These are phyloP conservation scores for Mesitornis unicolor DNA, from an alignment of 2,113 vertebrate species.

Conservation along the genomic window DNA sequence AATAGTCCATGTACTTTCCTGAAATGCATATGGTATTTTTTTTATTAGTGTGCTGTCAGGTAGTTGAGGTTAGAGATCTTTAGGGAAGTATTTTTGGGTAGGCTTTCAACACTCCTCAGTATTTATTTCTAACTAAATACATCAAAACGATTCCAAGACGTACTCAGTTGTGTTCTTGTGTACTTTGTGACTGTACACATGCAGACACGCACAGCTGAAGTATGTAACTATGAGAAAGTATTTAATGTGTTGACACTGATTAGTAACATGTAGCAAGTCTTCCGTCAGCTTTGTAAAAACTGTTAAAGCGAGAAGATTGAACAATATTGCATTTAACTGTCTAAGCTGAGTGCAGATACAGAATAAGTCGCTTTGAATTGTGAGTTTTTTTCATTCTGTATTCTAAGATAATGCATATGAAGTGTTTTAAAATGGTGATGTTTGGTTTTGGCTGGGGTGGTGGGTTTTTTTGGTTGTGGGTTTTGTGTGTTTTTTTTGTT, in stretches of 20 bases:
- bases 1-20: not conserved
- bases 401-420: not conserved
- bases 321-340: not conserved
- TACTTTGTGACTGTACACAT: not conserved
- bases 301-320: not conserved
- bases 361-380: not conserved
- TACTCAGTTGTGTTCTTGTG: not conserved
- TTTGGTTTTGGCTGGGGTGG: too few species aligned
- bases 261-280: not conserved
- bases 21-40: not conserved
- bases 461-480: too few species aligned
- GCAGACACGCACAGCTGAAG: not conserved
- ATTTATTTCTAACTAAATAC: not conserved
- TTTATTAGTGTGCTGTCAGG: not conserved
- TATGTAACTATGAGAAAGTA: not conserved
- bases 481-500: too few species aligned
- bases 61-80: not conserved
- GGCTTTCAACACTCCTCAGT: not conserved
- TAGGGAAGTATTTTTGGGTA: not conserved
- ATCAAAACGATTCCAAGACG: not conserved
- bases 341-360: not conserved
- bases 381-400: not conserved
- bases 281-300: not conserved
- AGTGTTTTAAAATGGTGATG: not conserved
- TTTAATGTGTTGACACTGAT: not conserved